phyloP scores from a whole-genome alignment of 2,797 vertebrate species.

The Tauraco hartlaubi region DNA sequence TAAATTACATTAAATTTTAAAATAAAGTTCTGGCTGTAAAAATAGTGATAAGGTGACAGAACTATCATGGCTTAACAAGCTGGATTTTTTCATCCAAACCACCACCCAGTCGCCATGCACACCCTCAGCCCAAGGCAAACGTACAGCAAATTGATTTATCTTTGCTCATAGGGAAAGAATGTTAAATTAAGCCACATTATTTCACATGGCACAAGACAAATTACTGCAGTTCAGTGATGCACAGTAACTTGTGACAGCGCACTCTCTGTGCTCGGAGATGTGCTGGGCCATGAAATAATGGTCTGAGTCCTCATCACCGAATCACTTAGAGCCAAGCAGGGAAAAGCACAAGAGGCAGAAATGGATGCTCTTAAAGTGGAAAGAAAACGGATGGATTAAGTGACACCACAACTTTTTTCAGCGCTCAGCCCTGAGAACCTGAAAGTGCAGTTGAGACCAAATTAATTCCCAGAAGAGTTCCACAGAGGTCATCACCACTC shows the following conservation, averaged over 20 bases:
- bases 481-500: background rate
- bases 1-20: background rate
- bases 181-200: background rate
- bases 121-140: background rate
- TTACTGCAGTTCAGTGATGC: background rate
- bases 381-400: background rate
- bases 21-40: background rate
- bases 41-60: background rate
- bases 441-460: background rate
- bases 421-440: background rate
- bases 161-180: background rate
- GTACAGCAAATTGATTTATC: background rate
- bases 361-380: background rate
- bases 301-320: background rate
- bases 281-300: background rate
- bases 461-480: background rate
- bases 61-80: background rate
- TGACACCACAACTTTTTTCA: background rate
- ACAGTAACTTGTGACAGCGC: background rate
- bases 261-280: background rate
- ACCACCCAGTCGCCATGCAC: accelerated
- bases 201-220: background rate
- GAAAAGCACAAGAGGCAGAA: background rate
- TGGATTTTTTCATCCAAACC: background rate
- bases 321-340: background rate